Evolutionary conservation across 2,797 vertebrate species (phyloP).

Genomic region (Thunnus albacares): DNA sequence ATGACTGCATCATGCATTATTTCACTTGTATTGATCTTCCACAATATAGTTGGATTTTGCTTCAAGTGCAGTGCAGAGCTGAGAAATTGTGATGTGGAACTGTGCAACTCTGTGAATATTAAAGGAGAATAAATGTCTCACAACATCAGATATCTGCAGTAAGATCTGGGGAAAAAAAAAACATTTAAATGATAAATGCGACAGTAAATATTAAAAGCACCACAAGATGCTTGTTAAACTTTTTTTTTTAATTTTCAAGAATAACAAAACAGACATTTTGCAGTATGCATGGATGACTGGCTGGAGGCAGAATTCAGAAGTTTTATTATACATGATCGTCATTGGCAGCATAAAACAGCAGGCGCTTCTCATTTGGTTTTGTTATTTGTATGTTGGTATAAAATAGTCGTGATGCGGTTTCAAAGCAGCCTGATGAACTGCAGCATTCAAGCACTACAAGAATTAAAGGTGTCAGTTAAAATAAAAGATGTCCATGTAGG

Average conservation of each 20-base stretch:
- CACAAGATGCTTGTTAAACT: constrained; percentile 1
- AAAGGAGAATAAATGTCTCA: not conserved
- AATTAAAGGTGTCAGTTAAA: no score
- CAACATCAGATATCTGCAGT: not conserved
- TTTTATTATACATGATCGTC: not conserved
- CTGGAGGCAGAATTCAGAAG: not conserved
- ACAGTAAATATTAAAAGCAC: not conserved
- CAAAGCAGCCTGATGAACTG: not conserved
- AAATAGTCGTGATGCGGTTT: not conserved
- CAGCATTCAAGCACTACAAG: not conserved
- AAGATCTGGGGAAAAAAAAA: not conserved
- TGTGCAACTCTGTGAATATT: not conserved
- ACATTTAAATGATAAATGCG: constrained; percentile 13
- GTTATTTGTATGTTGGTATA: not conserved
- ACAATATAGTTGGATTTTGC: not conserved
- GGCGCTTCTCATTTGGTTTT: not conserved
- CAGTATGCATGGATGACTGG: not conserved
- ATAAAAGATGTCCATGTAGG: no score
- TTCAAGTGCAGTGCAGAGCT: not conserved
- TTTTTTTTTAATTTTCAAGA: not conserved
- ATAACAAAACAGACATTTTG: no score
- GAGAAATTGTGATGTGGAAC: not conserved
- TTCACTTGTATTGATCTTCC: constrained; percentile 18
- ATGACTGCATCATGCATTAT: constrained; percentile 6
- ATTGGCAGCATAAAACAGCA: not conserved